Conservation (phyloP, 2,888 invertebrate species). For the Caenorhabditis zanzibari region DNA sequence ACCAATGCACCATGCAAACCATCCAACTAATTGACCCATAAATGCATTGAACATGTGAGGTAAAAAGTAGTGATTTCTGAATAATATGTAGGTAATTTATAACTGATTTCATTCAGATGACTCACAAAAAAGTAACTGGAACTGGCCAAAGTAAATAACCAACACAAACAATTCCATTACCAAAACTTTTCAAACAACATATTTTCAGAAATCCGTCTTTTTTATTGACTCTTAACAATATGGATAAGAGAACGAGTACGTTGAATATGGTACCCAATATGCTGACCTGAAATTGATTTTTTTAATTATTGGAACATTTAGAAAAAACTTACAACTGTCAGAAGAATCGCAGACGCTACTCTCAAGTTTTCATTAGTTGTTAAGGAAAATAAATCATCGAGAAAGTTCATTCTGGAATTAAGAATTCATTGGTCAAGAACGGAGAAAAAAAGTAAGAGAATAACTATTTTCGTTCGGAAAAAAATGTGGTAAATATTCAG, state of each 20-base stretch:
- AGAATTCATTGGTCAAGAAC: background rate
- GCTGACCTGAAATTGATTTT: slow-evolving; percentile 27
- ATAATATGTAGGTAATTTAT: background rate
- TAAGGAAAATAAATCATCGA: slow-evolving; percentile 7
- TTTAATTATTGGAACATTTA: background rate
- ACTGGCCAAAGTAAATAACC: slow-evolving; percentile 54
- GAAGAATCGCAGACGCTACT: background rate
- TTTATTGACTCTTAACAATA: slow-evolving; percentile 8
- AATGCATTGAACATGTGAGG: slow-evolving; percentile 53
- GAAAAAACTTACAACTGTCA: slow-evolving; percentile 18
- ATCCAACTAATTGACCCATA: slow-evolving; percentile 56
- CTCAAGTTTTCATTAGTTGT: background rate
- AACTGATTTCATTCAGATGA: background rate
- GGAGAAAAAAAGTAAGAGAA: background rate
- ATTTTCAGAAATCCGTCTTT: slow-evolving; percentile 57
- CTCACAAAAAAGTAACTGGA: slow-evolving; percentile 47
- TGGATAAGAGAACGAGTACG: slow-evolving; percentile 17
- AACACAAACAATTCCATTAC: slow-evolving; percentile 47
- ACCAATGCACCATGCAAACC: slow-evolving; percentile 56
- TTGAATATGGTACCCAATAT: slow-evolving; percentile 27
- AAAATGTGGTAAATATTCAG: background rate
- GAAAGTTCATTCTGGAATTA: background rate
- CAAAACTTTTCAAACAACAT: slow-evolving; percentile 51
- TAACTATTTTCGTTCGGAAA: too few species aligned
- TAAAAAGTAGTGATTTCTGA: slow-evolving; percentile 46